These are phyloP conservation scores for Paedocypris micromegethes DNA, from an alignment of 2,797 vertebrate genomes.

Conservation along the genomic window DNA sequence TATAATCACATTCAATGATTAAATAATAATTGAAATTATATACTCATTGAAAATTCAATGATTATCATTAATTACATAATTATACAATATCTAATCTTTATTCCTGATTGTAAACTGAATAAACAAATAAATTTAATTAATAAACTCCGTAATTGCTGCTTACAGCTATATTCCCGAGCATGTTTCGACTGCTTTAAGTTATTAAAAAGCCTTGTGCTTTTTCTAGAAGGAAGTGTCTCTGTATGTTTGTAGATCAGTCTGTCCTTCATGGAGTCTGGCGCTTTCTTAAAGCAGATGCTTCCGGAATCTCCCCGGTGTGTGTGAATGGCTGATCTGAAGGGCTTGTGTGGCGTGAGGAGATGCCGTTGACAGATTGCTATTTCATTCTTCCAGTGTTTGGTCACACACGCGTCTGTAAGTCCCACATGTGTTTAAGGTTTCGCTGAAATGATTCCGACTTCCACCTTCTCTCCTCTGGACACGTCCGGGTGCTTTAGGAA, in stretches of 20 bases:
- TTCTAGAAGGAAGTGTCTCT: too few species aligned
- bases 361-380: constrained; percentile 15
- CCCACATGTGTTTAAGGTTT: constrained; percentile 20
- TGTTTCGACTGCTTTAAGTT: too few species aligned
- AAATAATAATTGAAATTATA: not conserved
- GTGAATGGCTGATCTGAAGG: not conserved
- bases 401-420: not conserved
- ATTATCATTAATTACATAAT: too few species aligned
- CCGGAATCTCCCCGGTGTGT: not conserved
- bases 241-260: too few species aligned
- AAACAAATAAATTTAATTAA: too few species aligned
- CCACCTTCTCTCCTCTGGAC: not conserved
- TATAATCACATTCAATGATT: too few species aligned
- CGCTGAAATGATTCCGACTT: constrained; percentile 13
- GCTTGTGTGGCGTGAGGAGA: not conserved
- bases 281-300: constrained; percentile 3
- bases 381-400: constrained; percentile 20
- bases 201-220: too few species aligned
- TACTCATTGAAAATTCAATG: not conserved
- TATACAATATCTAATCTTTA: too few species aligned
- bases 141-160: too few species aligned
- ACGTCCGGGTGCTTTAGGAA: constrained; percentile 1
- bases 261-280: too few species aligned
- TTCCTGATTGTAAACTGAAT: too few species aligned
- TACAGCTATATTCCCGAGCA: too few species aligned